These are phyloP conservation scores for Notechis scutatus DNA, from an alignment of 2,113 vertebrate genomes.

Conservation along the genomic window DNA sequence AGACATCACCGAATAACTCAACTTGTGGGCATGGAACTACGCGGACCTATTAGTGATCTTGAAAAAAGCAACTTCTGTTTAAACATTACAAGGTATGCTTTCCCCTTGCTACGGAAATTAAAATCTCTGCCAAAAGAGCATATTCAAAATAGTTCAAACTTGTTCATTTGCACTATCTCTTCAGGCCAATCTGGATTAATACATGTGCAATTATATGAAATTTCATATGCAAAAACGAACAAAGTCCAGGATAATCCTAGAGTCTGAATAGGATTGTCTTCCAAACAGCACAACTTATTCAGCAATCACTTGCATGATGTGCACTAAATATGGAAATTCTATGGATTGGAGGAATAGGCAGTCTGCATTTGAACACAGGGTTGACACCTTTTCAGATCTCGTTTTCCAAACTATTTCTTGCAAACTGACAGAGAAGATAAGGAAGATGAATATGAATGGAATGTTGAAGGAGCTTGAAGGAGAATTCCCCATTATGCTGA, in stretches of 20 bases:
- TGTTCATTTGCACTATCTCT: not conserved
- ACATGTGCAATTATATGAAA: slow-evolving; percentile 5
- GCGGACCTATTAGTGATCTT: not conserved
- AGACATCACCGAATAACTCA: not conserved
- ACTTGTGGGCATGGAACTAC: not conserved
- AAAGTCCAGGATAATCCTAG: not conserved
- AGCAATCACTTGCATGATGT: not conserved
- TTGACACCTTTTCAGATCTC: not conserved
- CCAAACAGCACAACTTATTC: not conserved
- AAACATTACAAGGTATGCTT: not conserved
- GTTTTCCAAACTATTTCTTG: not conserved
- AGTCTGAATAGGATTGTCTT: not conserved
- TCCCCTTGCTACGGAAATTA: not conserved
- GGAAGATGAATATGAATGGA: slow-evolving; percentile 7
- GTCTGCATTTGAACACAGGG: not conserved
- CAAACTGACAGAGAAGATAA: not conserved
- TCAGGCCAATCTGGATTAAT: not conserved
- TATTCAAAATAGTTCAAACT: not conserved
- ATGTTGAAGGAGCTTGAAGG: not conserved
- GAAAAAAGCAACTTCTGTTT: not conserved
- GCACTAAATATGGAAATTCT: not conserved
- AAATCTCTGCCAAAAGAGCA: not conserved
- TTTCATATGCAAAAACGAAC: not conserved
- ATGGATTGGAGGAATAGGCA: not conserved
- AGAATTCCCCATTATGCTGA: slow-evolving; percentile 11